phyloP scores from a whole-genome alignment of 2,797 vertebrate genomes.

The Gadopsis bispinosus region DNA sequence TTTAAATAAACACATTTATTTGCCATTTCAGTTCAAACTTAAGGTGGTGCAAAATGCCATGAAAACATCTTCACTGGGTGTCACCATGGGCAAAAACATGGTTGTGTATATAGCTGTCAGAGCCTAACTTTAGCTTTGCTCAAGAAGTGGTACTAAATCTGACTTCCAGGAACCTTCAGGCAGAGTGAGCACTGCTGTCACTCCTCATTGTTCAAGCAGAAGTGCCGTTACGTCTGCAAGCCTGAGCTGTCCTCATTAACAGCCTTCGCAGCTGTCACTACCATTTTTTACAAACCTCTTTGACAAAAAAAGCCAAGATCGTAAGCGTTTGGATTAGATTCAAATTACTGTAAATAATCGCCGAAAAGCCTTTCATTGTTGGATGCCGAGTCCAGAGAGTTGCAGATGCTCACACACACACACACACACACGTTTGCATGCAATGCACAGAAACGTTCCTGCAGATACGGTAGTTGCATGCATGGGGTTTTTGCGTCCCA shows the following conservation, averaged over 20 bases:
- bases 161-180: conserved; percentile 66
- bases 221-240: conserved; percentile 48
- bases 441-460: not conserved
- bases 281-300: conserved; percentile 10
- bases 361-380: conserved; percentile 23
- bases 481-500: not conserved
- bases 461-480: not conserved
- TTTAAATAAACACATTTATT: not conserved
- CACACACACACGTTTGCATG: not conserved
- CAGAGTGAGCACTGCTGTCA: conserved; percentile 56
- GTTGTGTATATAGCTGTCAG: conserved; percentile 44
- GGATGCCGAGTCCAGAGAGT: not conserved
- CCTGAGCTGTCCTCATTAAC: conserved; percentile 59
- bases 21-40: conserved; percentile 1
- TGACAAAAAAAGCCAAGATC: conserved; percentile 14
- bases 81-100: conserved; percentile 30
- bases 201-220: conserved; percentile 48
- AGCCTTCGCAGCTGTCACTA: conserved; percentile 36
- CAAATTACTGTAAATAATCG: conserved; percentile 23
- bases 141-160: conserved; percentile 49
- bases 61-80: conserved; percentile 10
- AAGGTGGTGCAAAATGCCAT: conserved; percentile 13
- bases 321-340: conserved; percentile 35
- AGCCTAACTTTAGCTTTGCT: conserved; percentile 54
- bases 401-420: conserved; percentile 19